Conservation (phyloP, 2,888 invertebrate genomes). For the Autographa gamma region DNA sequence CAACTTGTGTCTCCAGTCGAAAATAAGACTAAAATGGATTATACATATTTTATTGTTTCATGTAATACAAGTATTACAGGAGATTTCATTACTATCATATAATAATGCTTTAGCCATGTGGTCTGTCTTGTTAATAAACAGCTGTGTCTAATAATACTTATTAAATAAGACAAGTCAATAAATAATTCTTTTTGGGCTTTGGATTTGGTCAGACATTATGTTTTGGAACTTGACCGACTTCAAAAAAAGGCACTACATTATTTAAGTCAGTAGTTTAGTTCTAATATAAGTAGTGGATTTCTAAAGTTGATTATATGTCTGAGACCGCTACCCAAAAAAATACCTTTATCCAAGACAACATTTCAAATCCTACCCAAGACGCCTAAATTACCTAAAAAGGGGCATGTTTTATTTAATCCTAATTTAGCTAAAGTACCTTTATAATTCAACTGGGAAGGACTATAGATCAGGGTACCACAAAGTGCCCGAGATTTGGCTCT, state of each 20-base stretch:
- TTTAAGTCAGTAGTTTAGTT: too few relatives aligned
- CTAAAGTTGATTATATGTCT: too few relatives aligned
- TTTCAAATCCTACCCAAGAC: background rate
- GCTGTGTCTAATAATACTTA: background rate
- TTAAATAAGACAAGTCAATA: background rate
- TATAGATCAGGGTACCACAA: conserved; percentile 44
- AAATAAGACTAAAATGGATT: too few relatives aligned
- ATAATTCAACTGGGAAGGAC: conserved; percentile 13
- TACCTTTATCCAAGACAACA: background rate
- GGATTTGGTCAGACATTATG: background rate
- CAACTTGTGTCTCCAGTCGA: too few relatives aligned
- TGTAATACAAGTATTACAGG: background rate
- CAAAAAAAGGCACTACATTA: background rate
- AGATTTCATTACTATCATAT: background rate
- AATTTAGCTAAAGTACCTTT: conserved; percentile 20
- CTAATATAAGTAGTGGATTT: too few relatives aligned
- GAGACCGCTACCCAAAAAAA: background rate
- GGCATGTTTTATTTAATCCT: background rate
- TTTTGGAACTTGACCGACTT: background rate
- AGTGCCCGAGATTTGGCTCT: conserved; percentile 33
- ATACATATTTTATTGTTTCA: too few relatives aligned
- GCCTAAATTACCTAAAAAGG: background rate
- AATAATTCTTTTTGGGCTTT: background rate
- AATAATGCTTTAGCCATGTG: background rate
- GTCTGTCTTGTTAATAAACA: background rate